These are phyloP conservation scores for Parapristionchus giblindavisi DNA, from an alignment of 2,888 invertebrate genomes.

Conservation along the genomic window DNA sequence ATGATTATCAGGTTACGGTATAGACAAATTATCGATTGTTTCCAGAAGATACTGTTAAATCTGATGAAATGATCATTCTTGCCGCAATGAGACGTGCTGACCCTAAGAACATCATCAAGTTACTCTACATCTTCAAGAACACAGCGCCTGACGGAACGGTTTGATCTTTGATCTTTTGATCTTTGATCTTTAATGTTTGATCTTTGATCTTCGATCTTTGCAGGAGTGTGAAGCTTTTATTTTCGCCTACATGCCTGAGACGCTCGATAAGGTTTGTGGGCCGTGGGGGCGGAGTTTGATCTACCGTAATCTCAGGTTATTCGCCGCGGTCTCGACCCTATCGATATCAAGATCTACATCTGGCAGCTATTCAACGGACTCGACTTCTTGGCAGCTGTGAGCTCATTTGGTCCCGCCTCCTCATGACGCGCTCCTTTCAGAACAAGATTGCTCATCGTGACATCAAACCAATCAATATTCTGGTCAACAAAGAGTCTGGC, in stretches of 20 bases:
- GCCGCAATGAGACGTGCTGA: conserved; percentile 32
- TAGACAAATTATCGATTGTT: background rate
- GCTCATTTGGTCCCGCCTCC: too few species aligned
- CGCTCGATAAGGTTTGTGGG: conserved; percentile 30
- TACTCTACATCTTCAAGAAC: conserved; percentile 38
- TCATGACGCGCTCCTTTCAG: too few species aligned
- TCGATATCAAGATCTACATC: conserved; percentile 51
- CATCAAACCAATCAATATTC: conserved; percentile 43
- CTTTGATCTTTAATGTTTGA: background rate
- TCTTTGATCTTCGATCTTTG: conserved; percentile 22
- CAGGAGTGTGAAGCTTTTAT: conserved; percentile 36
- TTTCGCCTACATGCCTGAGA: conserved; percentile 38
- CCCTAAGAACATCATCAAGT: conserved; percentile 35
- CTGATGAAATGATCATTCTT: conserved; percentile 37
- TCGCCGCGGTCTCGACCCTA: conserved; percentile 39
- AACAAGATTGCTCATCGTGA: conserved; percentile 36
- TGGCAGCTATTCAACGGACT: conserved; percentile 56
- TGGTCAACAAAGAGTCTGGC: conserved; percentile 45
- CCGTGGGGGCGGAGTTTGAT: too few species aligned
- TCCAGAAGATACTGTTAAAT: conserved; percentile 21
- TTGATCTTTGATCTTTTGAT: background rate
- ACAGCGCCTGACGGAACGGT: conserved; percentile 25
- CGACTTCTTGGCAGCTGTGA: conserved; percentile 42
- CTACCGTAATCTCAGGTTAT: conserved; percentile 29
- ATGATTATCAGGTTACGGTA: conserved; percentile 4